phyloP scores from a whole-genome alignment of 2,797 vertebrate species.

The Paedocypris micromegethes region DNA sequence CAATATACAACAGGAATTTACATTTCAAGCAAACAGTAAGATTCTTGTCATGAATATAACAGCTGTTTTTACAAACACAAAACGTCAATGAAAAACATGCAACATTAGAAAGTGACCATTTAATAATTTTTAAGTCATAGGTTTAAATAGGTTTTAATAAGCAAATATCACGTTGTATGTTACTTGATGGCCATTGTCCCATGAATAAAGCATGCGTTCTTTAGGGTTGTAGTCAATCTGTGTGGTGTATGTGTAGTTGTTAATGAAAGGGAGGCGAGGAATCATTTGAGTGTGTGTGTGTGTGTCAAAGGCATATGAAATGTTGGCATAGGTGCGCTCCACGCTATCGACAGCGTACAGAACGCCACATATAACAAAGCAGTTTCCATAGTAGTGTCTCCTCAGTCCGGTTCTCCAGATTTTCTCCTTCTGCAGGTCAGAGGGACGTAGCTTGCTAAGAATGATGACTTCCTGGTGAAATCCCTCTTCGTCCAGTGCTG shows the following conservation, averaged over 20 bases:
- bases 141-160: constrained; percentile 69
- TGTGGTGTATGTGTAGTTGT: constrained; percentile 78
- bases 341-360: constrained; percentile 86
- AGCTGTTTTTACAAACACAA: constrained; percentile 13
- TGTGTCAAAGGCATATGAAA: constrained; percentile 91
- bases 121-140: constrained; percentile 49
- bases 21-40: constrained; percentile 44
- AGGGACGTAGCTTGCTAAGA: constrained; percentile 78
- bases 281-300: constrained; percentile 93
- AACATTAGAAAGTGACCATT: constrained; percentile 45
- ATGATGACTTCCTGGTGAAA: constrained; percentile 88
- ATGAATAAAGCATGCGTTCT: constrained; percentile 86
- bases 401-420: constrained; percentile 86
- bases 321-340: constrained; percentile 78
- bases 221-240: constrained; percentile 90
- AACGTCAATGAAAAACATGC: constrained; percentile 30
- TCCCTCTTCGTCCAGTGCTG: constrained; percentile 83
- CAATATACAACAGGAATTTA: constrained; percentile 27
- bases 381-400: constrained; percentile 82
- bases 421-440: constrained; percentile 81
- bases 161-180: constrained; percentile 86
- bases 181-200: constrained; percentile 92
- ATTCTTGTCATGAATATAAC: constrained; percentile 56
- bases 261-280: constrained; percentile 82
- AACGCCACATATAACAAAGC: constrained; percentile 90